Evolutionary conservation across 2,888 invertebrate species (phyloP).

Genomic region (Erebia epiphron): DNA sequence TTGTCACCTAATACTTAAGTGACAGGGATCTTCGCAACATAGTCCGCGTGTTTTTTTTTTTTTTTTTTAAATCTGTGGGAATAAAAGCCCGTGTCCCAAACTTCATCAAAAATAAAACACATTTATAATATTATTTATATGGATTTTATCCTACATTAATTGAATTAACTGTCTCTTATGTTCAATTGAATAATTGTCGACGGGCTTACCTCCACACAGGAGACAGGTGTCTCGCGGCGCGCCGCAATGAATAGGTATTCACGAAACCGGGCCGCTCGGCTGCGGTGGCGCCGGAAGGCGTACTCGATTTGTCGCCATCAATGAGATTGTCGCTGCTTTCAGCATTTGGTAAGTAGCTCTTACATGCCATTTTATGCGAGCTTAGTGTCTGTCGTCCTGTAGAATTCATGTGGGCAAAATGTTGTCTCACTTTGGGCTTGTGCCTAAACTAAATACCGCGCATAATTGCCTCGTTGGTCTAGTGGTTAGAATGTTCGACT

Average conservation of each 20-base stretch:
- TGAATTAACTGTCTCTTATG: neutral
- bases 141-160: too few relatives aligned
- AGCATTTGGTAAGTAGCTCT: slow-evolving; percentile 76
- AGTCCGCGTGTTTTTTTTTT: too few relatives aligned
- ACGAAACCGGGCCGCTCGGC: slow-evolving; percentile 58
- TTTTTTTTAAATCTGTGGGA: too few relatives aligned
- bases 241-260: slow-evolving; percentile 78
- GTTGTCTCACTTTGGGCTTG: neutral
- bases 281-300: slow-evolving; percentile 66
- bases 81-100: too few relatives aligned
- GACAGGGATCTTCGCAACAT: too few relatives aligned
- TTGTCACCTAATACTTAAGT: too few relatives aligned
- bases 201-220: slow-evolving; percentile 43
- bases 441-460: too few relatives aligned
- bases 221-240: slow-evolving; percentile 69
- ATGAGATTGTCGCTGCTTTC: slow-evolving; percentile 79
- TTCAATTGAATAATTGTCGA: slow-evolving; percentile 13
- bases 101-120: too few relatives aligned
- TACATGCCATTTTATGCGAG: slow-evolving; percentile 68
- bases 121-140: too few relatives aligned
- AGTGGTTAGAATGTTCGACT: too few relatives aligned
- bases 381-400: neutral
- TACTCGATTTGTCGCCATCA: slow-evolving; percentile 78
- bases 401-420: neutral
- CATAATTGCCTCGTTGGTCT: too few relatives aligned